Conservation (phyloP, 2,888 invertebrate genomes). For the Limnephilus marmoratus region DNA sequence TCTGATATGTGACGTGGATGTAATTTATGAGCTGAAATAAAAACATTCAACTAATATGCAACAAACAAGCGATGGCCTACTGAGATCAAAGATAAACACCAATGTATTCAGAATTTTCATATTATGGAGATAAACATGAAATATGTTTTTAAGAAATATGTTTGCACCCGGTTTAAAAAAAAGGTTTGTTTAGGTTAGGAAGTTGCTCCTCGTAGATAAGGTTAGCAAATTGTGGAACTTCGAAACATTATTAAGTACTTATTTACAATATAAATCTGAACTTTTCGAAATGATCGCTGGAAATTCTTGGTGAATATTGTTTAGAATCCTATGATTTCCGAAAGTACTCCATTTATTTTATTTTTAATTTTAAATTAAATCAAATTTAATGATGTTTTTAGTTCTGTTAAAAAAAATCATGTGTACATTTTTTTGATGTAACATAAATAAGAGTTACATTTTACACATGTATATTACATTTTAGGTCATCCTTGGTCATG, state of each 20-base stretch:
- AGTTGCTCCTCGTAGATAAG: neutral
- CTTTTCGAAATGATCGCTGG: neutral
- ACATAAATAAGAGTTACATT: neutral
- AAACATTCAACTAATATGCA: constrained; percentile 2
- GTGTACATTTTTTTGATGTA: neutral
- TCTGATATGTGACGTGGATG: constrained; percentile 2
- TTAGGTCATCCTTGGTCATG: too few species aligned
- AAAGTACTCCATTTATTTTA: too few species aligned
- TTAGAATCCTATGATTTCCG: too few species aligned
- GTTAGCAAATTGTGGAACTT: neutral
- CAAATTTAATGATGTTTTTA: too few species aligned
- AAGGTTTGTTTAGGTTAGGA: too few species aligned
- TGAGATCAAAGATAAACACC: too few species aligned
- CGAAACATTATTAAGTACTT: neutral
- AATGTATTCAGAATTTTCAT: neutral
- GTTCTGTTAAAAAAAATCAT: neutral
- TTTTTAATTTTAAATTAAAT: too few species aligned
- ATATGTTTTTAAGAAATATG: neutral
- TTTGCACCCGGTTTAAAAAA: neutral
- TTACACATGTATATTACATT: too few species aligned
- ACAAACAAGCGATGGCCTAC: neutral
- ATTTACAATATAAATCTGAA: neutral
- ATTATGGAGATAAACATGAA: neutral
- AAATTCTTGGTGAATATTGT: too few species aligned
- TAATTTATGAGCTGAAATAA: neutral